Conservation (phyloP, 37 sponge, comb jelly and placozoan genomes). For the Sycon ciliatum region DNA sequence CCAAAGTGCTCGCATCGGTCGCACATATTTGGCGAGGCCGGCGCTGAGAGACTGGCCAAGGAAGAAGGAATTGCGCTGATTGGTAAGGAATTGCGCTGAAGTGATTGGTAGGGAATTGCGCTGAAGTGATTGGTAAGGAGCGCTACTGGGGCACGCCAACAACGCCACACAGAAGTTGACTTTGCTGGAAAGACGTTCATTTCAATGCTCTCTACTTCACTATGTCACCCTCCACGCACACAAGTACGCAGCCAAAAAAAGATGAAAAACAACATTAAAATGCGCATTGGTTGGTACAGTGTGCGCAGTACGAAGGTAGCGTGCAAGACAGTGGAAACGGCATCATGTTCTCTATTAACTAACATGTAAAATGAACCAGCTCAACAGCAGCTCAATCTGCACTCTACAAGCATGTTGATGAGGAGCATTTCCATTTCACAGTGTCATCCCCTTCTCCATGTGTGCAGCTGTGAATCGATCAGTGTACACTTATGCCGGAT, state of each 20-base stretch:
- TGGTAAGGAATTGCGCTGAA: slow-evolving; percentile 23
- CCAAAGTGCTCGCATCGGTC: slow-evolving; percentile 63
- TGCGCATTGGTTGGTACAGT: too few relatives aligned
- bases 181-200: background rate
- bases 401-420: too few relatives aligned
- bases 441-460: background rate
- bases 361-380: too few relatives aligned
- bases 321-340: too few relatives aligned
- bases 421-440: too few relatives aligned
- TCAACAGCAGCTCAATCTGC: too few relatives aligned
- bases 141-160: background rate
- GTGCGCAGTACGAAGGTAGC: too few relatives aligned
- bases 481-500: background rate
- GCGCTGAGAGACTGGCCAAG: slow-evolving; percentile 43
- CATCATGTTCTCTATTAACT: too few relatives aligned
- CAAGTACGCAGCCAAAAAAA: too few relatives aligned
- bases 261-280: too few relatives aligned
- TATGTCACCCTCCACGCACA: too few relatives aligned
- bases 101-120: background rate
- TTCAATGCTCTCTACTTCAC: too few relatives aligned
- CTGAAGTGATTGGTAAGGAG: background rate
- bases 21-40: slow-evolving; percentile 75
- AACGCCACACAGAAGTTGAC: background rate
- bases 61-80: slow-evolving; percentile 46
- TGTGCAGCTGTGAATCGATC: background rate